Evolutionary conservation across 2,113 vertebrate genomes (phyloP).

Genomic region (Stegostoma tigrinum): DNA sequence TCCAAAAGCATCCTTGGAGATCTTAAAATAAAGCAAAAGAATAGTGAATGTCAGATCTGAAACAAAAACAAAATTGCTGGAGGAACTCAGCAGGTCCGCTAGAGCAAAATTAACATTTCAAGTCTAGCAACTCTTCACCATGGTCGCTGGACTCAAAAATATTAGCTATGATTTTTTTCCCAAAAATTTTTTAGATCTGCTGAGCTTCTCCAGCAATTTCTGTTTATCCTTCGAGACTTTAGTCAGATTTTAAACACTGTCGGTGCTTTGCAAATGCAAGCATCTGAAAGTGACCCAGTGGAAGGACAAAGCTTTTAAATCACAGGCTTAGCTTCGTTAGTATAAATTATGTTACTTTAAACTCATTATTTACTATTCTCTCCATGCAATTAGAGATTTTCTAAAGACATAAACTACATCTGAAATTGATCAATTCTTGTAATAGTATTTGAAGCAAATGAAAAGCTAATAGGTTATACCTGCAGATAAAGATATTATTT

Average conservation of each 20-base stretch:
- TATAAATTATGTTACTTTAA: neutral
- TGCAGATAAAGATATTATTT: neutral
- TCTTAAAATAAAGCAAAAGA: no score
- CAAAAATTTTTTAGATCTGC: no score
- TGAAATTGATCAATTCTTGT: neutral
- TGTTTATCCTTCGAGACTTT: neutral
- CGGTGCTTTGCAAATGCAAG: neutral
- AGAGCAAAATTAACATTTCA: no score
- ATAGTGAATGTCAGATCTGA: no score
- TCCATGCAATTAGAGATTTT: neutral
- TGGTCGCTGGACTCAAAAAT: no score
- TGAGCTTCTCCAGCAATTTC: no score
- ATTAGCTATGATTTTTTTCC: no score
- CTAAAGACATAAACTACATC: neutral
- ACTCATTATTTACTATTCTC: neutral
- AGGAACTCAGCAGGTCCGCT: no score
- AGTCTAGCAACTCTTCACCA: no score
- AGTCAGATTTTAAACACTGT: neutral
- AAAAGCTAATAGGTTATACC: neutral
- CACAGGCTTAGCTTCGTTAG: neutral
- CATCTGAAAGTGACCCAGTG: neutral
- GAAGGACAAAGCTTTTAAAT: neutral
- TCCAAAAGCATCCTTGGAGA: neutral
- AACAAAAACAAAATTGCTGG: no score
- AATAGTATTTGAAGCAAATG: neutral